Evolutionary conservation across 2,113 vertebrate species (phyloP).

Genomic region (Amazona vittata): DNA sequence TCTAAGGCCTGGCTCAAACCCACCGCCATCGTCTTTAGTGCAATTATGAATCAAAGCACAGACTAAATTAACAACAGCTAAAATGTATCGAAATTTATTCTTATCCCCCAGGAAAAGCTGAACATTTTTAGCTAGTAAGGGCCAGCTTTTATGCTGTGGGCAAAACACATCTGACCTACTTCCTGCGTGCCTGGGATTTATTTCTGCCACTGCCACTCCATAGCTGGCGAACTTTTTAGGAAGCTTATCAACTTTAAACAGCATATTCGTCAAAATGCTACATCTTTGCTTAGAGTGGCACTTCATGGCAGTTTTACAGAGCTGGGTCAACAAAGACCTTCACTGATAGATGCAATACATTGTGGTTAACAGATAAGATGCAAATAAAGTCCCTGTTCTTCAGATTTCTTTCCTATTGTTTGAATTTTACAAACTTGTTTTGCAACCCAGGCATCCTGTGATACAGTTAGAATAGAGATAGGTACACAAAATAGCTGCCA

Average conservation of each 20-base stretch:
- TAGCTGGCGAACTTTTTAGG: slow-evolving; percentile 32
- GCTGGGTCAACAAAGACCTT: background rate
- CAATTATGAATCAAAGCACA: slow-evolving; percentile 41
- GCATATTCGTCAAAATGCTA: slow-evolving; percentile 32
- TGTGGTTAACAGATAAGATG: background rate
- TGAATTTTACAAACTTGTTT: background rate
- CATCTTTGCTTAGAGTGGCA: background rate
- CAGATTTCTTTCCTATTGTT: background rate
- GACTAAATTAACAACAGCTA: slow-evolving; percentile 42
- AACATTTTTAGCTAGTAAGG: background rate
- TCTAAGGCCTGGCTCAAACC: slow-evolving; percentile 5
- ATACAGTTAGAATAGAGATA: background rate
- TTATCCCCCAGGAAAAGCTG: slow-evolving; percentile 9
- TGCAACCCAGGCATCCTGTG: background rate
- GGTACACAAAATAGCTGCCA: background rate
- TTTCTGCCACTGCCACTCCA: slow-evolving; percentile 45
- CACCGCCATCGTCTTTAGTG: background rate
- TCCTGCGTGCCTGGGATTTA: slow-evolving; percentile 39
- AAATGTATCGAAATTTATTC: slow-evolving; percentile 12
- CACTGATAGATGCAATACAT: background rate
- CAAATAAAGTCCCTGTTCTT: background rate
- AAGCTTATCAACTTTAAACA: slow-evolving; percentile 53
- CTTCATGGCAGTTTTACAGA: background rate
- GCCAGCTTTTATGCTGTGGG: slow-evolving; percentile 43
- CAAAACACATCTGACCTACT: slow-evolving; percentile 63